Conservation (phyloP, 2,888 invertebrate species). For the Pomacea canaliculata region DNA sequence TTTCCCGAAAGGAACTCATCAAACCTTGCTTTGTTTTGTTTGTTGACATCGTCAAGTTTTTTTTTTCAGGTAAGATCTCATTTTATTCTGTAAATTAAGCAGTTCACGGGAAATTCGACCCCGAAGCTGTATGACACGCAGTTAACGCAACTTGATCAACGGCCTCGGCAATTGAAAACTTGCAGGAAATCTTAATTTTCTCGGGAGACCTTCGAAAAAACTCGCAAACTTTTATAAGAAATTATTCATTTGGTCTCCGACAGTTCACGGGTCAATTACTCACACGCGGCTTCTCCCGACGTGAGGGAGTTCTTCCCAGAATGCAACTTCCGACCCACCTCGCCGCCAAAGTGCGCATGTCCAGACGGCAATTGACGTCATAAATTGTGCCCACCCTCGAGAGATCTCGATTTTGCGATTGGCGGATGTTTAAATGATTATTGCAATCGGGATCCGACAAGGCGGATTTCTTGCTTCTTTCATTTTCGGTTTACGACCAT, state of each 20-base stretch:
- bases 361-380: not conserved
- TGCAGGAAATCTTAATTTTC: no score
- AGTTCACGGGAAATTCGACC: no score
- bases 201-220: no score
- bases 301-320: not conserved
- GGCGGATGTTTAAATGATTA: conserved; percentile 4
- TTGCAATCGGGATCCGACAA: not conserved
- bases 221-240: not conserved
- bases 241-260: not conserved
- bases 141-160: no score
- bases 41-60: no score
- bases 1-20: no score
- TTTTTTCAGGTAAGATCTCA: no score
- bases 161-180: no score
- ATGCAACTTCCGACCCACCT: not conserved
- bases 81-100: no score
- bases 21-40: no score
- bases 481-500: not conserved
- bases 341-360: not conserved
- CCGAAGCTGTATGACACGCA: no score
- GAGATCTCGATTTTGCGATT: not conserved
- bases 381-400: not conserved
- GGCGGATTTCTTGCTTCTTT: not conserved
- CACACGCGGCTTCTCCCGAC: not conserved
- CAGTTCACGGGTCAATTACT: conserved; percentile 1